phyloP scores from a whole-genome alignment of 2,113 vertebrate species.

The Camelus bactrianus region DNA sequence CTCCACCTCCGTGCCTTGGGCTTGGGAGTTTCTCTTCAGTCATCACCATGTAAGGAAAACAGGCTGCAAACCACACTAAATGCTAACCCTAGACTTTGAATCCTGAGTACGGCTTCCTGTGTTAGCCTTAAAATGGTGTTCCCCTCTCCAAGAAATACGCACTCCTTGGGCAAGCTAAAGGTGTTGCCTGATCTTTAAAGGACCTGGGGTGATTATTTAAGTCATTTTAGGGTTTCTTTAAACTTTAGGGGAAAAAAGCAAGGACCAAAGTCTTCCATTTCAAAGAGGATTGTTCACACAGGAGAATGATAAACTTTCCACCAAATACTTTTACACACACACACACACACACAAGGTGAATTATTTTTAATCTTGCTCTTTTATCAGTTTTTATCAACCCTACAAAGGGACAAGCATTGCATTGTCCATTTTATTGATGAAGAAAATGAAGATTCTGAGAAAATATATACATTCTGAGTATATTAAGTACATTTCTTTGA shows the following conservation, averaged over 20 bases:
- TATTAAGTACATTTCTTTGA: slow-evolving; percentile 22
- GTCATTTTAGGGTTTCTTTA: slow-evolving; percentile 36
- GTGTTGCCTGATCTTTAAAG: slow-evolving; percentile 65
- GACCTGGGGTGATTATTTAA: slow-evolving; percentile 12
- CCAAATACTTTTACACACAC: neutral
- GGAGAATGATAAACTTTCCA: slow-evolving; percentile 9
- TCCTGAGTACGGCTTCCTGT: slow-evolving; percentile 63
- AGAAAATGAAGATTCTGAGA: neutral
- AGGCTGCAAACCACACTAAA: slow-evolving; percentile 46
- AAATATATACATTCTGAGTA: slow-evolving; percentile 3
- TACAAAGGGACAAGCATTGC: neutral
- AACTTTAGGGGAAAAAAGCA: neutral
- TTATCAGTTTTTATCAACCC: neutral
- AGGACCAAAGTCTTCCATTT: slow-evolving; percentile 47
- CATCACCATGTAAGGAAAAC: neutral
- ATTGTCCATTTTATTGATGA: neutral
- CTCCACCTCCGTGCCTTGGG: neutral
- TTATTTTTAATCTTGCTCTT: neutral
- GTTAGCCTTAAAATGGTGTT: slow-evolving; percentile 8
- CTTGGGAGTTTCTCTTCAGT: neutral
- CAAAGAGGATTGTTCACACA: neutral
- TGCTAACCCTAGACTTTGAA: neutral
- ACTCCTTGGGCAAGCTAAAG: slow-evolving; percentile 12
- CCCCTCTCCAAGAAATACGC: slow-evolving; percentile 47
- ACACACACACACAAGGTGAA: neutral